A percentile compares a stretch with the other conserved stretches of the same genome.
Conservation (phyloP, 2,888 invertebrate genomes). For the Synanthedon formicaeformis region DNA sequence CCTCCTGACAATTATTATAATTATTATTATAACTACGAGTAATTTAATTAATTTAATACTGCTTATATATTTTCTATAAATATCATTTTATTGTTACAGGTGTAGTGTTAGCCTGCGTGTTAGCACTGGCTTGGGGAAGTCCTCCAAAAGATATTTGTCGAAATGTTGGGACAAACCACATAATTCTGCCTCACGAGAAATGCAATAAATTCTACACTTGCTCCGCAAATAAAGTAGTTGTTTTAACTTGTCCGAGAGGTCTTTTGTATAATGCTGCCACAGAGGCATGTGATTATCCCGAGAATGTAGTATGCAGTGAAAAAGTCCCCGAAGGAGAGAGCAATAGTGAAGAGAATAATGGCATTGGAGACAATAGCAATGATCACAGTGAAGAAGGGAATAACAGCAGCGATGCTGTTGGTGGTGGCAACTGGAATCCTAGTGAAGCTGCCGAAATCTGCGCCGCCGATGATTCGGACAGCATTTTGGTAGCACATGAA, state of each 20-base stretch:
- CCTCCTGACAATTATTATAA: too few species aligned
- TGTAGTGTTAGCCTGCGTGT: too few species aligned
- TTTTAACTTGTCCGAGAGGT: slow-evolving; percentile 14
- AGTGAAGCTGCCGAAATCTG: slow-evolving; percentile 22
- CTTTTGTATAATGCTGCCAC: slow-evolving; percentile 21
- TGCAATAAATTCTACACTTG: slow-evolving; percentile 32
- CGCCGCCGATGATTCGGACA: slow-evolving; percentile 15
- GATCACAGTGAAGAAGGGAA: slow-evolving; percentile 2
- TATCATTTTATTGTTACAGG: too few species aligned
- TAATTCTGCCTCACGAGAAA: neutral
- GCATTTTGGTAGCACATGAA: slow-evolving; percentile 21
- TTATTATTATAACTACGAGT: too few species aligned
- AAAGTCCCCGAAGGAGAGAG: slow-evolving; percentile 10
- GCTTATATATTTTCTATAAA: too few species aligned
- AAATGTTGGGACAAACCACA: neutral
- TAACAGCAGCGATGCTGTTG: slow-evolving; percentile 1
- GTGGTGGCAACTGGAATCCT: slow-evolving; percentile 14
- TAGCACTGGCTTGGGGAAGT: neutral
- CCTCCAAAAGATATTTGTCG: neutral
- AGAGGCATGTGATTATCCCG: slow-evolving; percentile 20
- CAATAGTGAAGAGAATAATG: slow-evolving; percentile 5
- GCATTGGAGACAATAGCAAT: slow-evolving; percentile 1
- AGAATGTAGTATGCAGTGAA: slow-evolving; percentile 20
- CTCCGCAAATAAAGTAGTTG: slow-evolving; percentile 16
- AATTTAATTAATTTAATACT: too few species aligned